phyloP scores from a whole-genome alignment of 2,113 vertebrate species.

The Cyanistes caeruleus region DNA sequence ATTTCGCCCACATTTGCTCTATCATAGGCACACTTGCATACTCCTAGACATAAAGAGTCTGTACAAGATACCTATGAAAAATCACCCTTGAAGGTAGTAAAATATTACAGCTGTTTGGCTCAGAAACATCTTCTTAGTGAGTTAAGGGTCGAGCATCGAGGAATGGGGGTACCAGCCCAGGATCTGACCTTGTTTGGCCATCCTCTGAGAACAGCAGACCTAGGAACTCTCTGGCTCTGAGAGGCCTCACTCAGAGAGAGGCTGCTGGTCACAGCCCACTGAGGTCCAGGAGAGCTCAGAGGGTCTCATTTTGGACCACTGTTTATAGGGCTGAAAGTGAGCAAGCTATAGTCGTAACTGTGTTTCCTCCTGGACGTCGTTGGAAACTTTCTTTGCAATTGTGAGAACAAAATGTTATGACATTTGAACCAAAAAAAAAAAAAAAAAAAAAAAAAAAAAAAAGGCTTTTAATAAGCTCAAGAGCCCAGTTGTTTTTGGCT shows the following conservation, averaged over 20 bases:
- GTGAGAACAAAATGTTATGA: background rate
- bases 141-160: rapidly evolving
- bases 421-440: background rate
- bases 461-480: background rate
- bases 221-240: background rate
- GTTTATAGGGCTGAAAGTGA: background rate
- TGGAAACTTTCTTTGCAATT: background rate
- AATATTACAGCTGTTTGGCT: background rate
- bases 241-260: background rate
- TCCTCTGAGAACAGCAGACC: background rate
- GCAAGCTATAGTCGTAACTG: background rate
- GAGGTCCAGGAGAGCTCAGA: background rate
- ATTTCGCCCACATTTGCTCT: background rate
- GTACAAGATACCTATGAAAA: background rate
- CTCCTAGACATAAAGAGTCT: background rate
- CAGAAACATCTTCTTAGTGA: too few species aligned
- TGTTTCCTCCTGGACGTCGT: rapidly evolving
- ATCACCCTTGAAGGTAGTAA: background rate
- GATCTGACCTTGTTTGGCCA: rapidly evolving
- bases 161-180: background rate
- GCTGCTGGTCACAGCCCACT: background rate
- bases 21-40: background rate
- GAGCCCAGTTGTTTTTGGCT: background rate
- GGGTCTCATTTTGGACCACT: too few species aligned
- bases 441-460: background rate